A percentile compares a stretch with the other conserved stretches of the same genome.
Evolutionary conservation across 2,888 invertebrate species (phyloP).

Genomic region (Geophilus truncorum): DNA sequence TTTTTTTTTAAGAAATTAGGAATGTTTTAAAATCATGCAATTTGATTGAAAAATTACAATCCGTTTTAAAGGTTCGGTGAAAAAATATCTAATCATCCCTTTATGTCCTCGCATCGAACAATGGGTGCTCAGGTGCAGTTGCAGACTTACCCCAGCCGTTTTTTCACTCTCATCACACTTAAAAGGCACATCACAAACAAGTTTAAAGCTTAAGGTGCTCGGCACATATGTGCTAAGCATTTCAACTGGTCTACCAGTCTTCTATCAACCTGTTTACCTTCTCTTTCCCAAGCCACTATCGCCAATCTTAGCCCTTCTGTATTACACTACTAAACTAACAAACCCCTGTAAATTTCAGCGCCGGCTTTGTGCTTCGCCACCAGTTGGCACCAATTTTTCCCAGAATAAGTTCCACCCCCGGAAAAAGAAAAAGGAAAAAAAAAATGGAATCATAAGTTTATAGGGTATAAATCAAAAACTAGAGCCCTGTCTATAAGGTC

Average conservation of each 20-base stretch:
- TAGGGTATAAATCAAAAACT: slow-evolving; percentile 4
- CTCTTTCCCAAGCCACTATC: background rate
- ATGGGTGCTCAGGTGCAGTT: slow-evolving; percentile 9
- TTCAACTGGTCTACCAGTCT: background rate
- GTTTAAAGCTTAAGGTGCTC: background rate
- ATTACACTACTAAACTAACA: background rate
- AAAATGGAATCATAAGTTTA: background rate
- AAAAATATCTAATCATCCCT: background rate
- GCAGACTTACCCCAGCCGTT: background rate
- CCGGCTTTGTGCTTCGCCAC: background rate
- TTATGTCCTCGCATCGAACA: background rate
- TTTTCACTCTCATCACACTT: slow-evolving; percentile 15
- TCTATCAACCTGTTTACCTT: background rate
- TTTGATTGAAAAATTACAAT: background rate
- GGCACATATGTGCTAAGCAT: slow-evolving; percentile 3
- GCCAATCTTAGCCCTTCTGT: background rate
- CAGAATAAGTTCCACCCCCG: too few relatives aligned
- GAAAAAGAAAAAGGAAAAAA: background rate
- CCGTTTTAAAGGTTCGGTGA: background rate
- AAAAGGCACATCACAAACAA: slow-evolving; percentile 11
- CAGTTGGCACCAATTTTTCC: background rate
- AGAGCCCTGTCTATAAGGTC: slow-evolving; percentile 17
- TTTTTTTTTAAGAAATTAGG: background rate
- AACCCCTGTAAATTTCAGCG: background rate
- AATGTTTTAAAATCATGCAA: background rate